Base-by-base conservation (phyloP, 2,888 invertebrate species). In the Neoascia interrupta region DNA sequence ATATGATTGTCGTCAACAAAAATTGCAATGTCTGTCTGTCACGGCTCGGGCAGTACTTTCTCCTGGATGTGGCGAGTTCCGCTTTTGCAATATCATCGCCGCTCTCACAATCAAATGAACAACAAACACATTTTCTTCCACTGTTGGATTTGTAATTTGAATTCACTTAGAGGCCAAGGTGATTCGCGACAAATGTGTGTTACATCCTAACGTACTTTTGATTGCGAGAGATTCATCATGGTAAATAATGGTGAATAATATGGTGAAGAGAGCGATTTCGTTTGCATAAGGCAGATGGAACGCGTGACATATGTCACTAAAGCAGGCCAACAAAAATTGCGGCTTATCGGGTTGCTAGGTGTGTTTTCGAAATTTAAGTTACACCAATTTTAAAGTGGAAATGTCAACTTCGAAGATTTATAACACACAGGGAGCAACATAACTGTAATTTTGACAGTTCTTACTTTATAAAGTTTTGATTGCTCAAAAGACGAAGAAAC, bases 151-250 rank as follows among this genome's bases (percentile, higher is more conserved):
- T 23, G 41, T 53, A 45, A 39, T 73, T 47, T 56, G 21, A 58
- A 56, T 68, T 66, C 13, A 10, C 37, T 68, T 66, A 60, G 26
- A 74, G 58, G 73, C 60, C 73, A 74, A 74, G 73, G 73, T 74
- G 53, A 66, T 23, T 45, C 28, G 43, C 3, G 54, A 10, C 23
- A 56, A 31, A 43, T 49, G 18, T 26, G 15, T 47, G 13, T 26
- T 49, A 49, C 43, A 43, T 11, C 26, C 31, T 31, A 34, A 21
- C 43, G 28, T 11, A 68, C 45, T 37, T 28, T 56, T 47, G 56
- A 68, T 58, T 68, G 56, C 68, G 56, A 63, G n/a, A n/a, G n/a
- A n/a, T n/a, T n/a, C n/a, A n/a, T n/a, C n/a, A n/a, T n/a, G n/a
- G n/a, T n/a, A n/a, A n/a, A n/a, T n/a, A n/a, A n/a, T n/a, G n/a